A percentile compares a stretch with the other conserved stretches of the same genome.
phyloP scores from a whole-genome alignment of 2,113 vertebrate species.

The Mormyrus lacerda region DNA sequence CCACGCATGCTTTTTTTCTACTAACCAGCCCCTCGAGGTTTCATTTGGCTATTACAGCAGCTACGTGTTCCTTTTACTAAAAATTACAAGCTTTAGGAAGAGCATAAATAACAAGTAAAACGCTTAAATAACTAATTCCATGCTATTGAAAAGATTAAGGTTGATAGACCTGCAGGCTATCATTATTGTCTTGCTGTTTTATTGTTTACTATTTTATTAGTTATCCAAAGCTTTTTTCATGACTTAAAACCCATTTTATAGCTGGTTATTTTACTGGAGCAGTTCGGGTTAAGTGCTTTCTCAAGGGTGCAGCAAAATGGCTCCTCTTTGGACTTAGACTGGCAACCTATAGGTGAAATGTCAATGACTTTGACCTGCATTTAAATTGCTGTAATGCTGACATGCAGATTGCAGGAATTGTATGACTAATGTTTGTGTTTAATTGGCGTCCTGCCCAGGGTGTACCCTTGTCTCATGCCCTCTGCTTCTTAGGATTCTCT shows the following conservation, averaged over 20 bases:
- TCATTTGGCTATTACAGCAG: background rate
- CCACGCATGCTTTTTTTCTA: background rate
- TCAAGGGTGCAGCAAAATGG: background rate
- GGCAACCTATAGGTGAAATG: background rate
- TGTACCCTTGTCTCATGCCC: background rate
- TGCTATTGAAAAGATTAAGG: background rate
- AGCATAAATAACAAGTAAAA: background rate
- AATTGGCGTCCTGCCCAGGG: background rate
- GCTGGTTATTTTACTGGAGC: background rate
- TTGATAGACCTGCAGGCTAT: background rate
- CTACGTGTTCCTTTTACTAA: background rate
- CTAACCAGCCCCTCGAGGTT: conserved; percentile 1
- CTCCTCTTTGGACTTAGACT: background rate
- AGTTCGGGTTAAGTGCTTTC: background rate
- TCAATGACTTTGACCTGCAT: background rate
- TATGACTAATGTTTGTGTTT: background rate
- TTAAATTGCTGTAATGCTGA: background rate
- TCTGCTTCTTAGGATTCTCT: background rate
- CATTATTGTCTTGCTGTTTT: background rate
- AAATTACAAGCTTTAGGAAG: background rate
- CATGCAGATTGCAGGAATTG: background rate
- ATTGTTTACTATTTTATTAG: background rate
- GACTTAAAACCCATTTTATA: background rate
- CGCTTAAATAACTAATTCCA: background rate
- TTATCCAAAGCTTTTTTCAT: background rate